Conservation (phyloP, 2,113 vertebrate species). For the Phaethon lepturus region DNA sequence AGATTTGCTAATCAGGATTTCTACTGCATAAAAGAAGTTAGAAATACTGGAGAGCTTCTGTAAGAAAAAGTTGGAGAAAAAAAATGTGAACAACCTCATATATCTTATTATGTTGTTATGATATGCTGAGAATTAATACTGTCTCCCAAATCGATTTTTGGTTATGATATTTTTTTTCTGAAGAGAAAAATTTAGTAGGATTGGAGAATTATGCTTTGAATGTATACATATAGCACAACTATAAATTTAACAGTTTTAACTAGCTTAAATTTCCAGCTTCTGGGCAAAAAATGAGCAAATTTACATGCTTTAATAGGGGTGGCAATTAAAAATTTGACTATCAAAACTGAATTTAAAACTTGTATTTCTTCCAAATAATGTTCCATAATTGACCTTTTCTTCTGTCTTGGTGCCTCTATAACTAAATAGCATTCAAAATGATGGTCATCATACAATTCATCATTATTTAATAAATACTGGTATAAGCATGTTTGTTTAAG, state of each 20-base stretch:
- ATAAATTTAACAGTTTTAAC: not conserved
- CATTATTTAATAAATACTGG: slow-evolving; percentile 45
- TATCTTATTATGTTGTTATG: not conserved
- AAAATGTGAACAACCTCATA: not conserved
- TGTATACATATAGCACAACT: not conserved
- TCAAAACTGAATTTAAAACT: not conserved
- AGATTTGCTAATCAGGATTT: not conserved
- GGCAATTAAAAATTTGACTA: not conserved
- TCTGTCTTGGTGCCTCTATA: not conserved
- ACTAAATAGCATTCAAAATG: not conserved
- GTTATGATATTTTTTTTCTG: not conserved
- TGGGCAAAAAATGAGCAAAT: not conserved
- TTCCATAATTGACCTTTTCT: slow-evolving; percentile 16
- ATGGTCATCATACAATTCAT: not conserved
- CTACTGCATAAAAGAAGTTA: not conserved
- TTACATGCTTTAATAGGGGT: not conserved
- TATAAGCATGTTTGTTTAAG: not conserved
- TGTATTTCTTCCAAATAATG: not conserved
- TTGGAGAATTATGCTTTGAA: not conserved
- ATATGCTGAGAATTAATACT: not conserved
- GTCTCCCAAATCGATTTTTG: not conserved
- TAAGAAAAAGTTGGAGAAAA: not conserved
- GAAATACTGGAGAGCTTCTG: not conserved
- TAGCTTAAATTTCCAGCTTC: not conserved
- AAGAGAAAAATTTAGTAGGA: not conserved